phyloP scores from a whole-genome alignment of 2,888 invertebrate genomes.

The Lepetodrilus schrolli region DNA sequence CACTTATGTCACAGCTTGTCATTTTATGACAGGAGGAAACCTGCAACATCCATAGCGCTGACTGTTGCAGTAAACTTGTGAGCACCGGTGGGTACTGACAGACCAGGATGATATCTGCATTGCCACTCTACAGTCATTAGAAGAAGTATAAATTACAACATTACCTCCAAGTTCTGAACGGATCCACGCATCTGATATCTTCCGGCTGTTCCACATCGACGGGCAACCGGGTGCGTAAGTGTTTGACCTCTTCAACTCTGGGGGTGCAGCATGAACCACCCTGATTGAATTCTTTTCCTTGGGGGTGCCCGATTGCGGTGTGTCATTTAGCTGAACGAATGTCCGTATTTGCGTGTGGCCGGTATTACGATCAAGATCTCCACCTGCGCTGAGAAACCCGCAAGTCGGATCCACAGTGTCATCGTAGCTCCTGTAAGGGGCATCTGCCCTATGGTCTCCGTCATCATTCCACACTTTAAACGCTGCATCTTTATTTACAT shows the following conservation, averaged over 20 bases:
- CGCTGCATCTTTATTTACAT: constrained; percentile 43
- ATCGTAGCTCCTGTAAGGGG: constrained; percentile 69
- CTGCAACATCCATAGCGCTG: too few relatives aligned
- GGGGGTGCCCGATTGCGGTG: constrained; percentile 66
- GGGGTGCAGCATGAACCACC: constrained; percentile 53
- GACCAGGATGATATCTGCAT: too few relatives aligned
- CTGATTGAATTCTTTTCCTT: constrained; percentile 60
- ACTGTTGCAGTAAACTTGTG: too few relatives aligned
- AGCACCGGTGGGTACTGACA: too few relatives aligned
- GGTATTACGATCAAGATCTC: constrained; percentile 69
- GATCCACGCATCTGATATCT: constrained; percentile 66
- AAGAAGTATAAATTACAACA: too few relatives aligned
- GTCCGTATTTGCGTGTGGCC: constrained; percentile 64
- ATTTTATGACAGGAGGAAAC: too few relatives aligned
- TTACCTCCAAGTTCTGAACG: constrained; percentile 70
- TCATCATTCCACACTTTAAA: constrained; percentile 69
- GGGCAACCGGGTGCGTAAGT: constrained; percentile 69
- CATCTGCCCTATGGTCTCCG: constrained; percentile 64
- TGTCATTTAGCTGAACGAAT: constrained; percentile 64
- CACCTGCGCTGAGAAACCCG: constrained; percentile 72
- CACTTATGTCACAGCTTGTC: too few relatives aligned
- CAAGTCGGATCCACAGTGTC: constrained; percentile 73
- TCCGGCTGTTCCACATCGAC: constrained; percentile 70
- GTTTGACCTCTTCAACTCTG: constrained; percentile 60
- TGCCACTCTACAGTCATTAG: too few relatives aligned